Conservation (phyloP, 2,888 invertebrate genomes). For the Lamproptera curius region DNA sequence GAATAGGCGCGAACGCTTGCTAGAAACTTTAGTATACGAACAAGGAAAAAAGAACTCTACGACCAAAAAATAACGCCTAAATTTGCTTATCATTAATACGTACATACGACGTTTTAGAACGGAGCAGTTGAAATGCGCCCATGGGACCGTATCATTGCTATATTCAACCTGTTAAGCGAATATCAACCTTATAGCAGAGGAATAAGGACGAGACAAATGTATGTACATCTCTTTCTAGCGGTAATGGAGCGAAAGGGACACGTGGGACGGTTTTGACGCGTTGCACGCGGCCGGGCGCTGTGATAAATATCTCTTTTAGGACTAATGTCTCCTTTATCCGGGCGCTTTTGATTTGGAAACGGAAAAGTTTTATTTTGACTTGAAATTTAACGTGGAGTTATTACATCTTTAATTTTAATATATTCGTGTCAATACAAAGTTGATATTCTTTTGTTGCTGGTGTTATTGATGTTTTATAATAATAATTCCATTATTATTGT, state of each 20-base stretch:
- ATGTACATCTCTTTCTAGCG: constrained; percentile 43
- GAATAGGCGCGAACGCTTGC: constrained; percentile 57
- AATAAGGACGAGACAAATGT: constrained; percentile 48
- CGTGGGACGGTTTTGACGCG: constrained; percentile 63
- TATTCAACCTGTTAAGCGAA: constrained; percentile 57
- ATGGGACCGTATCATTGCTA: constrained; percentile 75
- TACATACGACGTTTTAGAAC: constrained; percentile 45
- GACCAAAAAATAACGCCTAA: too few species aligned
- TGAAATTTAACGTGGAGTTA: too few species aligned
- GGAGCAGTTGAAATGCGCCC: constrained; percentile 63
- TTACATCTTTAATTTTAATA: too few species aligned
- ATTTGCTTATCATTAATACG: too few species aligned
- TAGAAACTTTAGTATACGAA: constrained; percentile 32
- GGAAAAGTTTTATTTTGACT: too few species aligned
- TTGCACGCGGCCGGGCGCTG: constrained; percentile 54
- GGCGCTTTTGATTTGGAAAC: too few species aligned
- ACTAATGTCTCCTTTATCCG: constrained; percentile 48
- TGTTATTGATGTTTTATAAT: too few species aligned
- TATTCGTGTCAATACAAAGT: too few species aligned
- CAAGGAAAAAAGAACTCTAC: too few species aligned
- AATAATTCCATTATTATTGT: too few species aligned
- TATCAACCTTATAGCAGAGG: constrained; percentile 50
- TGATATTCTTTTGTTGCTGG: too few species aligned
- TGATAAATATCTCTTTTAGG: constrained; percentile 64
- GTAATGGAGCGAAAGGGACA: constrained; percentile 40